These are phyloP conservation scores for Falcunculus frontatus DNA, from an alignment of 2,113 vertebrate genomes.

Conservation along the genomic window DNA sequence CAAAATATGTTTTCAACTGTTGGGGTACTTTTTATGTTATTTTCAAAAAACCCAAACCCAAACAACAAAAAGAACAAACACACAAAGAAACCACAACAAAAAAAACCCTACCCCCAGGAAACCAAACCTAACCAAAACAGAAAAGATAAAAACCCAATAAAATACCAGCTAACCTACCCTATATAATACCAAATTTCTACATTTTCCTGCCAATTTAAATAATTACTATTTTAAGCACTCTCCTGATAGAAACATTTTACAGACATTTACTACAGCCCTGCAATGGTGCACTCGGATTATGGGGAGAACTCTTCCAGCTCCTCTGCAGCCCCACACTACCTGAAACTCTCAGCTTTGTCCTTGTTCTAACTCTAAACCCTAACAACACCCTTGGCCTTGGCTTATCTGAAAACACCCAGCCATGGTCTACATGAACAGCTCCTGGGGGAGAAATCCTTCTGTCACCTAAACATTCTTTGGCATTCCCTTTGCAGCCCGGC, in stretches of 20 bases:
- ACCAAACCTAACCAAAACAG: neutral
- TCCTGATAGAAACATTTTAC: neutral
- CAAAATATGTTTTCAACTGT: neutral
- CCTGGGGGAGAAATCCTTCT: neutral
- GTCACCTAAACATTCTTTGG: too few relatives aligned
- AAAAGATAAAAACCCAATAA: neutral
- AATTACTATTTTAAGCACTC: neutral
- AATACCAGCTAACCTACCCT: neutral
- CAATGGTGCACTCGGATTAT: neutral
- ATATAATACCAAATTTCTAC: neutral
- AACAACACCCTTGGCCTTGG: neutral
- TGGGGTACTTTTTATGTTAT: neutral
- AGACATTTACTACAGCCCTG: neutral
- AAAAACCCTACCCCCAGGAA: neutral
- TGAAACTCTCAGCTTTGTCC: neutral
- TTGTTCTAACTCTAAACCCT: neutral
- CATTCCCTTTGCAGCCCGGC: neutral
- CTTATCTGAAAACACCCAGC: neutral
- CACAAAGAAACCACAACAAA: neutral
- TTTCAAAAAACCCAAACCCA: neutral
- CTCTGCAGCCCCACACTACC: neutral
- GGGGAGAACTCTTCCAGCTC: neutral
- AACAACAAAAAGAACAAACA: neutral
- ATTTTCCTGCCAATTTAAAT: neutral
- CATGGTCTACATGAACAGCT: neutral